phyloP scores from a whole-genome alignment of 2,888 invertebrate genomes.

The Agonopterix arenella region DNA sequence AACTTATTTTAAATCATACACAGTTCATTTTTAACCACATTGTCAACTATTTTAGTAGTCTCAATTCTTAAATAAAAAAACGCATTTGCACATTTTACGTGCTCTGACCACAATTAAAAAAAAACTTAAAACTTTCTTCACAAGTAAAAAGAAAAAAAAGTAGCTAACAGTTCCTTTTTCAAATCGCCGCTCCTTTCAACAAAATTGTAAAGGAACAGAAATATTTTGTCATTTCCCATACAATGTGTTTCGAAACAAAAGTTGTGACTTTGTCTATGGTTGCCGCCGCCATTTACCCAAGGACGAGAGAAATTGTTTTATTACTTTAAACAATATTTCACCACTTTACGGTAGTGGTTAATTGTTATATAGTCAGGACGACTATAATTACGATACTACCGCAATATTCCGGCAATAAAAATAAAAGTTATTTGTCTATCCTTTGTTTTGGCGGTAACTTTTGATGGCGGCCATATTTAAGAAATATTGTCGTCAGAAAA shows the following conservation, averaged over 20 bases:
- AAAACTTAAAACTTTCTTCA: slow-evolving; percentile 7
- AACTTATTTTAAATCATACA: no score
- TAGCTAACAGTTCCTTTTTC: neutral
- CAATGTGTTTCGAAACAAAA: slow-evolving; percentile 2
- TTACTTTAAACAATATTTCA: slow-evolving; percentile 1
- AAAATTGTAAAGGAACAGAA: slow-evolving; percentile 1
- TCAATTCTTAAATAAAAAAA: neutral
- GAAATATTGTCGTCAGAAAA: neutral
- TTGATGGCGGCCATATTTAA: neutral
- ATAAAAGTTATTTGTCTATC: neutral
- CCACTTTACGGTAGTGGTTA: slow-evolving; percentile 10
- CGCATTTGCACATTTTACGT: slow-evolving; percentile 10
- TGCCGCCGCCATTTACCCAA: slow-evolving; percentile 3
- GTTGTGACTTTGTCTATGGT: slow-evolving; percentile 3
- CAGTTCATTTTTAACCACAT: no score
- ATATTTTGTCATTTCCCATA: slow-evolving; percentile 9
- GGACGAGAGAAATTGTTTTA: slow-evolving; percentile 5
- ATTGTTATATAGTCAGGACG: slow-evolving; percentile 9
- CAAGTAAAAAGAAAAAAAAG: slow-evolving; percentile 1
- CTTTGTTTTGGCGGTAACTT: slow-evolving; percentile 1
- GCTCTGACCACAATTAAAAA: slow-evolving; percentile 8
- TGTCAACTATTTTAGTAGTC: neutral
- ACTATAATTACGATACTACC: slow-evolving; percentile 9
- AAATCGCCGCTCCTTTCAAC: slow-evolving; percentile 3
- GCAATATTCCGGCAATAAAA: slow-evolving; percentile 8